Base-by-base conservation (phyloP, 2,888 invertebrate species). In the Odontothrips loti region DNA sequence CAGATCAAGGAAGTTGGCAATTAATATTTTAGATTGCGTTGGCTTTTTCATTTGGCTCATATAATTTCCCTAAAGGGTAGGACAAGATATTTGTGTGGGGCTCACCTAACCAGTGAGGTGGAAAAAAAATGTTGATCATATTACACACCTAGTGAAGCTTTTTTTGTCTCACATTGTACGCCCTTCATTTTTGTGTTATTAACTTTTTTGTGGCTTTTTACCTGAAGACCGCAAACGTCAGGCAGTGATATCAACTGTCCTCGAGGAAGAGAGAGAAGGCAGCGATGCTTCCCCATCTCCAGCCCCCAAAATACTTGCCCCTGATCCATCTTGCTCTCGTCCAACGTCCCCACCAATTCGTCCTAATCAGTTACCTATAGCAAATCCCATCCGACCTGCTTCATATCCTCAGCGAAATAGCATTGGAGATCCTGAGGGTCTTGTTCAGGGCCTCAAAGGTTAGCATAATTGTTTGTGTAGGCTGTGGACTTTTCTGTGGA, bases 301-400 rank as follows among this genome's bases (percentile, higher is more conserved):
- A 23, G 34, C 79, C 17, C 80, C 82, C 34, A 79, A 78, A 51
- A 75, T 79, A 47, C 81, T 82, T n/a, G 58, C 80, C 29, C 81
- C 82, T 43, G 47, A 75, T 75, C 68, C 68, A 75, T 9, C 68
- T 27, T 75, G 68, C 68, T 75, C 68, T 75, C 23, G 10, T 27
- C 68, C 68, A 27, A 27, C 83, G 17, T 34, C 81, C 80, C 80
- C 81, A 43, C 82, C 82, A 20, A 79, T 81, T n/a, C 83, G 83
- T 47, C 84, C 84, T 79, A 83, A 80, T 58, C 84, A 83, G 47
- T 81, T 83, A 47, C 79, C 79, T 79, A 82, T 83, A 75, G 82
- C 82, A 23, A 82, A 82, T 80, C 83, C 84, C 47, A 27, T 83
- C 47, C 82, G 83, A 27, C 84, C 83, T 47, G 83, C 83, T 63